These are phyloP conservation scores for Poicephalus gulielmi DNA, from an alignment of 2,113 vertebrate genomes.

Conservation along the genomic window DNA sequence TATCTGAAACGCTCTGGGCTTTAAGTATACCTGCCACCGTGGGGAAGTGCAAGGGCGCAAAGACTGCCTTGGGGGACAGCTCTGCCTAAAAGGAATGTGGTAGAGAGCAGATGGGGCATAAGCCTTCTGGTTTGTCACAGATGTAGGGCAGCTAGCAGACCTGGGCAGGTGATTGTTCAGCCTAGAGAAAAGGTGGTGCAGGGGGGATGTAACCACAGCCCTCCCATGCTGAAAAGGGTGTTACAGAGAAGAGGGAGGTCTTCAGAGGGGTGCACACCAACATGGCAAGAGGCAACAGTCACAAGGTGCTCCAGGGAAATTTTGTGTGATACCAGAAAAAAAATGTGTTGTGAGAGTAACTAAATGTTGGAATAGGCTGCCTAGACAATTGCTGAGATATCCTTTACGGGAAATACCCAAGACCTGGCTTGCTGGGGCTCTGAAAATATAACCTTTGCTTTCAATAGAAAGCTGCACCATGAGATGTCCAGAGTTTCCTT, in stretches of 20 bases:
- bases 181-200: neutral
- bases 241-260: neutral
- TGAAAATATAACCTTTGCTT: neutral
- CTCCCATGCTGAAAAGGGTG: fast-evolving
- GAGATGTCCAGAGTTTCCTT: neutral
- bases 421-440: neutral
- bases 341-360: neutral
- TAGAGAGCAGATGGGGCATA: neutral
- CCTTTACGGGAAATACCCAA: neutral
- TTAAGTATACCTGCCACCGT: neutral
- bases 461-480: neutral
- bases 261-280: fast-evolving
- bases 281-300: neutral
- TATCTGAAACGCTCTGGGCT: neutral
- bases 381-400: neutral
- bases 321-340: neutral
- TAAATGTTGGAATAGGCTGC: neutral
- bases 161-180: neutral
- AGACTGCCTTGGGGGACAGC: neutral
- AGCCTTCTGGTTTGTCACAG: neutral
- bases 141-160: neutral
- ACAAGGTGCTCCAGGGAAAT: neutral
- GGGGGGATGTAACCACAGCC: neutral
- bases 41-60: neutral
- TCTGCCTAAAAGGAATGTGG: fast-evolving